phyloP scores from a whole-genome alignment of 2,888 invertebrate species.

The Ramazzottius varieornatus region DNA sequence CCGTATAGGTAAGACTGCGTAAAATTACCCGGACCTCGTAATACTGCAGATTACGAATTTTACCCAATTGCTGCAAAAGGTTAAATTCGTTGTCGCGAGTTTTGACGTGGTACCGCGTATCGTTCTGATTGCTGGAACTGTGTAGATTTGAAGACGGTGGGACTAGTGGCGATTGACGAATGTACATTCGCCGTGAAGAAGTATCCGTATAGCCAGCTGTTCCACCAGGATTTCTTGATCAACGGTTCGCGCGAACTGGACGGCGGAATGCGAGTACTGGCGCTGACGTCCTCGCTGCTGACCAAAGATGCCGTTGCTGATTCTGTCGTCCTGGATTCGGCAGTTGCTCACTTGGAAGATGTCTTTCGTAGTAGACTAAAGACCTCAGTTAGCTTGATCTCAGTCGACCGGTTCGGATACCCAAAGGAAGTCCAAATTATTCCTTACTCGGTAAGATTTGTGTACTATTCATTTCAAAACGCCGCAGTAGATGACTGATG shows the following conservation, averaged over 20 bases:
- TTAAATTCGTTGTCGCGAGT: no score
- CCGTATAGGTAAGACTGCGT: background rate
- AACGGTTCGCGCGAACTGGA: background rate
- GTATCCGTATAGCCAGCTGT: background rate
- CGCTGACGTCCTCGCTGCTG: background rate
- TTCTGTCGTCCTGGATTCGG: background rate
- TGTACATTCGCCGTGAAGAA: background rate
- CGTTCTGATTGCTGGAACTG: background rate
- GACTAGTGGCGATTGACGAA: background rate
- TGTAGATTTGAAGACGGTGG: background rate
- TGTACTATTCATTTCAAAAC: no score
- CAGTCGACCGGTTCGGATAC: background rate
- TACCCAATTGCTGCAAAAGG: no score
- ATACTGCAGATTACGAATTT: no score
- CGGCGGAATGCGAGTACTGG: background rate
- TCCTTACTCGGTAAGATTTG: background rate
- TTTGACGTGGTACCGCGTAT: no score
- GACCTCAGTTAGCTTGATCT: background rate
- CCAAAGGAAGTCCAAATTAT: background rate
- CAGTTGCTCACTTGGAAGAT: background rate
- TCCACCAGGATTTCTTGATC: background rate
- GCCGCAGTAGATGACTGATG: no score
- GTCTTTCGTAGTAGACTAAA: background rate
- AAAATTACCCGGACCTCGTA: no score
- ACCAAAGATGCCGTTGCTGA: background rate